Percentiles rank a stretch among this genome's conserved stretches.
These are phyloP conservation scores for Limenitis camilla DNA, from an alignment of 2,888 invertebrate genomes.

Conservation along the genomic window DNA sequence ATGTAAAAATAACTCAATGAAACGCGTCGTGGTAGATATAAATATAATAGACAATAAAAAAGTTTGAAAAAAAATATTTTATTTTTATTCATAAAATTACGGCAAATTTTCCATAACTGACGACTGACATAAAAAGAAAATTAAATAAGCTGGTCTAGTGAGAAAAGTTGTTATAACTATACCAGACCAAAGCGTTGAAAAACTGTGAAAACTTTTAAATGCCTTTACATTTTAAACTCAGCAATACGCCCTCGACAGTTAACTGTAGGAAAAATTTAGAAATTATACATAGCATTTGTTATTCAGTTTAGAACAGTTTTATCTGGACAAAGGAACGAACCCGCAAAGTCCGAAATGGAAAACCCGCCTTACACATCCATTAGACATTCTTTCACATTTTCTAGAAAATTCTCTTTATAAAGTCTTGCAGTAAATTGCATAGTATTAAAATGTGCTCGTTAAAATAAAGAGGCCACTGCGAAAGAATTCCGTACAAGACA, in stretches of 20 bases:
- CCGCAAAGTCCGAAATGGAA: constrained; percentile 13
- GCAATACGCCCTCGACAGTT: not conserved
- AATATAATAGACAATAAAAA: too few species aligned
- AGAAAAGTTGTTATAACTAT: too few species aligned
- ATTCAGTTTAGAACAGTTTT: constrained; percentile 10
- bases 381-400: constrained; percentile 16
- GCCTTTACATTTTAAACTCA: too few species aligned
- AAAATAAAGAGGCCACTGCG: constrained; percentile 19
- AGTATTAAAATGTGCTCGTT: constrained; percentile 22
- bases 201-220: too few species aligned
- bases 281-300: constrained; percentile 8
- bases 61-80: too few species aligned
- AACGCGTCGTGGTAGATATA: too few species aligned
- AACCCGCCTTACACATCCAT: constrained; percentile 15
- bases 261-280: constrained; percentile 1
- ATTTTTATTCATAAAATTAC: too few species aligned
- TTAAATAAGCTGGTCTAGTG: too few species aligned
- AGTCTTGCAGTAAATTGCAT: constrained; percentile 19
- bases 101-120: too few species aligned
- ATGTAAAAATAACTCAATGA: too few species aligned
- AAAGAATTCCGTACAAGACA: constrained; percentile 17
- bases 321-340: constrained; percentile 9
- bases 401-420: constrained; percentile 18
- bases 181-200: too few species aligned
- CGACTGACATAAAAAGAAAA: too few species aligned